A percentile compares a stretch with the other conserved stretches of the same genome.
phyloP scores from a whole-genome alignment of 2,888 invertebrate species.

The Opisthograptis luteolata region DNA sequence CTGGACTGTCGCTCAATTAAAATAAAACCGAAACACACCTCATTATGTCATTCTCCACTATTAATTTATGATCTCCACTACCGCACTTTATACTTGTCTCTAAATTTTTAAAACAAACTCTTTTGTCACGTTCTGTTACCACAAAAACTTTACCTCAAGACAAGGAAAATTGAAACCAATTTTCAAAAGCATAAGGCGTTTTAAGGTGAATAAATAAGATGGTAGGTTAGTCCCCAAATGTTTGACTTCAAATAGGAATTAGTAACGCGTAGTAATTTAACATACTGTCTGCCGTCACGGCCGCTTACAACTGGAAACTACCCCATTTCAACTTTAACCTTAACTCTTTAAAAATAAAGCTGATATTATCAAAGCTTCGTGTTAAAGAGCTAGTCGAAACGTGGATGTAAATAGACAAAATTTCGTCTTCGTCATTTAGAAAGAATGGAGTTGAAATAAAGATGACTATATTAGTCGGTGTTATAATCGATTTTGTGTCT shows the following conservation, averaged over 20 bases:
- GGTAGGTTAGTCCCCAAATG: constrained; percentile 54
- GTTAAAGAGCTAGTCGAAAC: constrained; percentile 7
- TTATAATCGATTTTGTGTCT: constrained; percentile 22
- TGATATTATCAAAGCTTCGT: constrained; percentile 7
- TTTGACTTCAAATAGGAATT: constrained; percentile 67
- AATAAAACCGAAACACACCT: constrained; percentile 50
- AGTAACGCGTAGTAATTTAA: constrained; percentile 54
- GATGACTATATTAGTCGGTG: constrained; percentile 33
- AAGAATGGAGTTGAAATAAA: constrained; percentile 28
- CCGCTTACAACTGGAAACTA: constrained; percentile 35
- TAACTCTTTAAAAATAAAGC: neutral
- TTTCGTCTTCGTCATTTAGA: constrained; percentile 34
- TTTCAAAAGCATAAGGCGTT: fast-evolving
- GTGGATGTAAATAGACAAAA: constrained; percentile 39
- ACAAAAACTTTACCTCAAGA: neutral
- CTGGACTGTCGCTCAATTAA: constrained; percentile 31
- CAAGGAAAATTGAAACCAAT: constrained; percentile 28
- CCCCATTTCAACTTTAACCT: constrained; percentile 16
- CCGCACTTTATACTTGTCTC: constrained; percentile 70
- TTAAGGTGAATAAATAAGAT: constrained; percentile 20
- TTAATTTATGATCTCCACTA: constrained; percentile 60
- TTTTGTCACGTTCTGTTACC: constrained; percentile 49
- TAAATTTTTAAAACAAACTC: constrained; percentile 61
- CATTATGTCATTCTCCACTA: constrained; percentile 74
- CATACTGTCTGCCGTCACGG: constrained; percentile 56